Conservation (phyloP, 2,888 invertebrate species). For the Acronicta alni region DNA sequence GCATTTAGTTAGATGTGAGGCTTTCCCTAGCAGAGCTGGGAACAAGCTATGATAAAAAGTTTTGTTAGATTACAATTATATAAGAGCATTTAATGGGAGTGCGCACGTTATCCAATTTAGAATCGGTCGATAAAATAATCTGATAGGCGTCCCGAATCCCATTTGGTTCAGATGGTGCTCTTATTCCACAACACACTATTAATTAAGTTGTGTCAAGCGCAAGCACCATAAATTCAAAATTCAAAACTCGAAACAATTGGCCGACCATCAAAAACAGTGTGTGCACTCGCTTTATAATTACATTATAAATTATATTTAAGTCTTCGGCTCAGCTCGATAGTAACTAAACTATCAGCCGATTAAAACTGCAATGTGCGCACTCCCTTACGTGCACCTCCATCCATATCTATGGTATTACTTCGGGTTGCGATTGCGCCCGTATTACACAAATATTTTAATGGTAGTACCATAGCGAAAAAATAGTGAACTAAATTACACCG, state of each 20-base stretch:
- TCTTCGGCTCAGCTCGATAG: slow-evolving; percentile 30
- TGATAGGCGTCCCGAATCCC: slow-evolving; percentile 44
- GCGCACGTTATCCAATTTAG: slow-evolving; percentile 50
- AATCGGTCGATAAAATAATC: slow-evolving; percentile 52
- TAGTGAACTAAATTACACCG: slow-evolving; percentile 14
- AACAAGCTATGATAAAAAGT: slow-evolving; percentile 15
- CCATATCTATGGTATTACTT: slow-evolving; percentile 14
- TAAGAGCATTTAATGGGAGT: slow-evolving; percentile 44
- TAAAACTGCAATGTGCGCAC: slow-evolving; percentile 46
- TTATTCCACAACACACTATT: slow-evolving; percentile 25
- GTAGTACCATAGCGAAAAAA: slow-evolving; percentile 3
- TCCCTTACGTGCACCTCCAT: slow-evolving; percentile 46
- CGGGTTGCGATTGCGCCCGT: slow-evolving; percentile 4
- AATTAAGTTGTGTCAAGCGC: slow-evolving; percentile 19
- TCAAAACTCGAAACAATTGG: slow-evolving; percentile 36
- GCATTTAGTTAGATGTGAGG: slow-evolving; percentile 11
- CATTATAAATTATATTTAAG: slow-evolving; percentile 41
- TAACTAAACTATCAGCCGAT: slow-evolving; percentile 40
- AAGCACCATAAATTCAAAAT: slow-evolving; percentile 33
- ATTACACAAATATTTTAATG: slow-evolving; percentile 4
- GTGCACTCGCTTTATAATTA: slow-evolving; percentile 48
- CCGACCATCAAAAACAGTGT: slow-evolving; percentile 48
- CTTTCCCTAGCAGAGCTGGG: slow-evolving; percentile 15
- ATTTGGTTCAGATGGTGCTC: slow-evolving; percentile 34
- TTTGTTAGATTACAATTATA: slow-evolving; percentile 18